Evolutionary conservation across 1,140 invertebrate genomes (phyloP).

Genomic region (Zaprionus tsacasi): DNA sequence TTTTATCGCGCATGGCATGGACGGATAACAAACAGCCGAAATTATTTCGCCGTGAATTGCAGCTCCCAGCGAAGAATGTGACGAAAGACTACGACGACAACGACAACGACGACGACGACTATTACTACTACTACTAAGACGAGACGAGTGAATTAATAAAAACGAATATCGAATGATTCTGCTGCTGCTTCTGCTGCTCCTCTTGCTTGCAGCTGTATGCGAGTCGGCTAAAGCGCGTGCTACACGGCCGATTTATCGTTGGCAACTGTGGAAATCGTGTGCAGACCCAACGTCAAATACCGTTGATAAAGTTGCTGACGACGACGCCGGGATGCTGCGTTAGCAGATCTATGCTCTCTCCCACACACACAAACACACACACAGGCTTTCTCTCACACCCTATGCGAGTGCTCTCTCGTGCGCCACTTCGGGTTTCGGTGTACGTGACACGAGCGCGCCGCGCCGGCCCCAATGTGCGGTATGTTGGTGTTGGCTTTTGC

Average conservation of each 20-base stretch:
- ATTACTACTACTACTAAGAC: not conserved
- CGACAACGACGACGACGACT: slow-evolving; percentile 32
- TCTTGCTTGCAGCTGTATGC: not conserved
- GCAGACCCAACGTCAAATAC: slow-evolving; percentile 49
- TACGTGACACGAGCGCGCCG: slow-evolving; percentile 28
- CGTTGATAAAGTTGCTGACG: slow-evolving; percentile 24
- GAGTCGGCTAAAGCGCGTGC: slow-evolving; percentile 20
- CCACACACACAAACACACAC: no score
- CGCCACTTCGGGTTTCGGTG: slow-evolving; percentile 8
- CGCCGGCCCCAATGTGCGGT: not conserved
- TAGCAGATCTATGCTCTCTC: slow-evolving; percentile 1
- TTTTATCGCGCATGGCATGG: slow-evolving; percentile 85
- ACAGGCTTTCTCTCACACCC: not conserved
- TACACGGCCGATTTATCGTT: slow-evolving; percentile 54
- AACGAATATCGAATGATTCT: slow-evolving; percentile 16
- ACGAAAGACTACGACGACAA: slow-evolving; percentile 22
- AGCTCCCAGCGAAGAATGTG: slow-evolving; percentile 64
- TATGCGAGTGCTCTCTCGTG: not conserved
- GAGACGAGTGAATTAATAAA: slow-evolving; percentile 1
- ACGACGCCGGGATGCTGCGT: slow-evolving; percentile 27
- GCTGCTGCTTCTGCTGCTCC: not conserved
- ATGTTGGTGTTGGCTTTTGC: slow-evolving; percentile 6
- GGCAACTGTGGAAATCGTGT: slow-evolving; percentile 52
- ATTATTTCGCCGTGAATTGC: slow-evolving; percentile 83
- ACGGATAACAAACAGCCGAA: slow-evolving; percentile 81